These are phyloP conservation scores for Cryptocephalus moraei DNA, from an alignment of 2,888 invertebrate genomes.

Conservation along the genomic window DNA sequence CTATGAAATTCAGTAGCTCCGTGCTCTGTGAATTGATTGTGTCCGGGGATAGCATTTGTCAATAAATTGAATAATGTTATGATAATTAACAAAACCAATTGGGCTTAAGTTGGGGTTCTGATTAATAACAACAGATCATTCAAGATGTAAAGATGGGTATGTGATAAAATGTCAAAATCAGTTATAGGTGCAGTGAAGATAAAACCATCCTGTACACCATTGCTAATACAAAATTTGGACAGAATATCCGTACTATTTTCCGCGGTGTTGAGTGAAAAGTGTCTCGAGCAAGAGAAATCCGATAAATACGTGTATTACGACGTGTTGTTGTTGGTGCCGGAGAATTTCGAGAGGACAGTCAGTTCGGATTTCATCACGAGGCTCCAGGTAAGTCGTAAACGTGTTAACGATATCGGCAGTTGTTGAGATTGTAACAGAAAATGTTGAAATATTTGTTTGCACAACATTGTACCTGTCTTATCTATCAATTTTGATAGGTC, in stretches of 20 bases:
- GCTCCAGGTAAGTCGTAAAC: constrained; percentile 29
- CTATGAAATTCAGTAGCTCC: no score
- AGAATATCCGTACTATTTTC: constrained; percentile 35
- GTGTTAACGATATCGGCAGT: no score
- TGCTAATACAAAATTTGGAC: constrained; percentile 32
- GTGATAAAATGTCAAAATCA: constrained; percentile 28
- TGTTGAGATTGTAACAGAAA: constrained; percentile 3
- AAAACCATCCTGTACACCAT: constrained; percentile 31
- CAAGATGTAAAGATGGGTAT: constrained; percentile 24
- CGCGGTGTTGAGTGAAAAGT: constrained; percentile 31
- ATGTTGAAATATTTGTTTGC: no score
- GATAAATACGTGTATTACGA: constrained; percentile 29
- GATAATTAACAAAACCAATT: no score
- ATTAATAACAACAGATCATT: neutral
- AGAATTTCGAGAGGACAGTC: constrained; percentile 28
- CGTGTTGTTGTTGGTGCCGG: constrained; percentile 27
- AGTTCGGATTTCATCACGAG: constrained; percentile 35
- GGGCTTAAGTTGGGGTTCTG: no score
- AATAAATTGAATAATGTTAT: no score
- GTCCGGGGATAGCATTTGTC: no score
- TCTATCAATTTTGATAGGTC: no score
- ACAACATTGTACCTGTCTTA: no score
- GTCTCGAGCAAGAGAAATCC: constrained; percentile 10
- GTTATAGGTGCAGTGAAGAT: constrained; percentile 33
- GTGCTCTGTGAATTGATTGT: no score